Conservation (phyloP, 2,888 invertebrate species). For the Strigamia transsilvanica region DNA sequence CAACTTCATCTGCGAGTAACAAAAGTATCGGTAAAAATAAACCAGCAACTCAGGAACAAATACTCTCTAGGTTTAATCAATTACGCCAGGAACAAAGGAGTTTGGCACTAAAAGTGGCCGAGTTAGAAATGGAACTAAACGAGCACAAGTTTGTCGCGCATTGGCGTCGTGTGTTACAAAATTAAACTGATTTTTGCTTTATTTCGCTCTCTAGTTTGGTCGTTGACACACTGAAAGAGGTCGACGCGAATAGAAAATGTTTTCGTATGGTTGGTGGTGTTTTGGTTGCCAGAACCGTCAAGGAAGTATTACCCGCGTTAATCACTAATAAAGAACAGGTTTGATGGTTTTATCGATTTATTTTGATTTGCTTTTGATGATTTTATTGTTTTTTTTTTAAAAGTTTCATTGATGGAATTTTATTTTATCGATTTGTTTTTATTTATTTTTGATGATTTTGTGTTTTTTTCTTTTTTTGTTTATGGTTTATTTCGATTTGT, state of each 20-base stretch:
- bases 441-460: too few species aligned
- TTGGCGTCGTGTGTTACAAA: neutral
- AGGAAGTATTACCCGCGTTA: conserved; percentile 87
- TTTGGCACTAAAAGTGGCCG: conserved; percentile 85
- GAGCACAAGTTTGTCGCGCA: conserved; percentile 85
- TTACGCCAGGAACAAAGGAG: conserved; percentile 87
- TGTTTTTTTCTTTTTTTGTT: too few species aligned
- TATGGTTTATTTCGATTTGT: too few species aligned
- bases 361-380: too few species aligned
- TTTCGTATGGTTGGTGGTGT: conserved; percentile 94
- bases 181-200: conserved; percentile 55
- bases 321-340: conserved; percentile 79
- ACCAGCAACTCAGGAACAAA: conserved; percentile 73
- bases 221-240: conserved; percentile 87
- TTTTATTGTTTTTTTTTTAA: too few species aligned
- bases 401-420: too few species aligned
- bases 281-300: conserved; percentile 89
- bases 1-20: conserved; percentile 60
- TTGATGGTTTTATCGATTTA: neutral
- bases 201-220: conserved; percentile 77
- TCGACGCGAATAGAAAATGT: conserved; percentile 85
- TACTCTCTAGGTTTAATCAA: conserved; percentile 85
- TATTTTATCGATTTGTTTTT: too few species aligned
- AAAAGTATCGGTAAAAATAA: conserved; percentile 67
- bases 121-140: conserved; percentile 91